Conservation (phyloP, 1,140 invertebrate genomes). For the Drusus annulatus region DNA sequence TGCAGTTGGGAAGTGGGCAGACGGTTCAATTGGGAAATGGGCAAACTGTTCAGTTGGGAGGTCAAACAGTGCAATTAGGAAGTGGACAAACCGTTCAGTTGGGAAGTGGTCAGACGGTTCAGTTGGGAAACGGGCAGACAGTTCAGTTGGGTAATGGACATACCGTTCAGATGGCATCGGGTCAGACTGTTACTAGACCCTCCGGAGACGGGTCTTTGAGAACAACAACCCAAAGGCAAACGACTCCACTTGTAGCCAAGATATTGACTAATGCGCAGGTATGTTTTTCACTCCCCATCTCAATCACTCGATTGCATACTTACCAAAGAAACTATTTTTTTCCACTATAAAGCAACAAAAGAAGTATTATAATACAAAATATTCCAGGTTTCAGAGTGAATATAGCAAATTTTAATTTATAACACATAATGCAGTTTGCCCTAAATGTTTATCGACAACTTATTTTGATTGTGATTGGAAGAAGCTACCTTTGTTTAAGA, state of each 20-base stretch:
- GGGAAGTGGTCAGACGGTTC: slow-evolving; percentile 51
- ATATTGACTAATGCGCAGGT: slow-evolving; percentile 55
- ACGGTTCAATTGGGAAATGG: slow-evolving; percentile 66
- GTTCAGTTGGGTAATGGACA: slow-evolving; percentile 60
- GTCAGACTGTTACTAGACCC: slow-evolving; percentile 45
- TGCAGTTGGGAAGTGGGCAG: slow-evolving; percentile 63
- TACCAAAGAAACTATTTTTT: too few relatives aligned
- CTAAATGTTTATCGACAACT: too few relatives aligned
- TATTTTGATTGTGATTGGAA: too few relatives aligned
- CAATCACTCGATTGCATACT: too few relatives aligned
- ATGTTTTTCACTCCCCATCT: background rate
- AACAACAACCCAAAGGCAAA: slow-evolving; percentile 42
- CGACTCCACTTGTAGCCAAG: slow-evolving; percentile 50
- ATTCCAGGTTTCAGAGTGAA: too few relatives aligned
- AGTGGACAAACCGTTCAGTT: slow-evolving; percentile 54
- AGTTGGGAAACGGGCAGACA: slow-evolving; percentile 48
- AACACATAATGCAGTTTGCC: too few relatives aligned
- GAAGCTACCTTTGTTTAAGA: too few relatives aligned
- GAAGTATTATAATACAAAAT: too few relatives aligned
- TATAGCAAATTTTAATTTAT: too few relatives aligned
- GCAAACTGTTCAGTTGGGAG: slow-evolving; percentile 52
- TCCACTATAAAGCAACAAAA: too few relatives aligned
- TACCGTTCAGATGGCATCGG: slow-evolving; percentile 52
- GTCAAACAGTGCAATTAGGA: slow-evolving; percentile 51
- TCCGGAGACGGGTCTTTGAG: slow-evolving; percentile 51